A percentile compares a stretch with the other conserved stretches of the same genome.
Conservation (phyloP, 2,888 invertebrate species). For the Molorchus minor region DNA sequence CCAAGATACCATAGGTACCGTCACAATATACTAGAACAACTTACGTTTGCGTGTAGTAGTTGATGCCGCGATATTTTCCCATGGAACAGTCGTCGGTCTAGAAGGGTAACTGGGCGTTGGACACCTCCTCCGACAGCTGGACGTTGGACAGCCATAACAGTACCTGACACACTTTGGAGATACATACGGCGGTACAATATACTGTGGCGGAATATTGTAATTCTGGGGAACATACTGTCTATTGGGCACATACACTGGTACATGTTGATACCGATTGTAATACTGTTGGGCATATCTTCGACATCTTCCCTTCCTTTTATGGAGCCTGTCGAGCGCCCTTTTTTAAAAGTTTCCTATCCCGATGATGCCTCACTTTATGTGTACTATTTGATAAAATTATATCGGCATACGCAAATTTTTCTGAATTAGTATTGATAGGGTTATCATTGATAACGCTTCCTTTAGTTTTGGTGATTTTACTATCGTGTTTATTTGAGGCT, state of each 20-base stretch:
- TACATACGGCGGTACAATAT: slow-evolving; percentile 29
- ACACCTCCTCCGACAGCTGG: slow-evolving; percentile 46
- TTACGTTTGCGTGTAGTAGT: not conserved
- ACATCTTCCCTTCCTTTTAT: slow-evolving; percentile 34
- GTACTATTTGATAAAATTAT: not conserved
- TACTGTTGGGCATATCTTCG: slow-evolving; percentile 39
- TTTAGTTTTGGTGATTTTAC: not conserved
- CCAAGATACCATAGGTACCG: too few species aligned
- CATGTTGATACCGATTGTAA: slow-evolving; percentile 31
- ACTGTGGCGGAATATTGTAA: slow-evolving; percentile 30
- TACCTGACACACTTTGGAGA: slow-evolving; percentile 40
- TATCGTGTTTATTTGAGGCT: not conserved
- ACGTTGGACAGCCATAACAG: slow-evolving; percentile 44
- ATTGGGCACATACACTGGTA: slow-evolving; percentile 29
- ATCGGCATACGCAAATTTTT: not conserved
- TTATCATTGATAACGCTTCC: not conserved
- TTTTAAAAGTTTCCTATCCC: not conserved
- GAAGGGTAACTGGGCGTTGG: slow-evolving; percentile 20
- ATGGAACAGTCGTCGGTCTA: not conserved
- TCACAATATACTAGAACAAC: too few species aligned
- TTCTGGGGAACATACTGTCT: slow-evolving; percentile 27
- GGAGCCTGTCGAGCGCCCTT: not conserved
- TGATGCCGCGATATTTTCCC: not conserved
- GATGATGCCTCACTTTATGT: slow-evolving; percentile 5
- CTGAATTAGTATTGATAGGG: not conserved